phyloP scores from a whole-genome alignment of 2,888 invertebrate species.

The Acanthacorydalis orientalis region DNA sequence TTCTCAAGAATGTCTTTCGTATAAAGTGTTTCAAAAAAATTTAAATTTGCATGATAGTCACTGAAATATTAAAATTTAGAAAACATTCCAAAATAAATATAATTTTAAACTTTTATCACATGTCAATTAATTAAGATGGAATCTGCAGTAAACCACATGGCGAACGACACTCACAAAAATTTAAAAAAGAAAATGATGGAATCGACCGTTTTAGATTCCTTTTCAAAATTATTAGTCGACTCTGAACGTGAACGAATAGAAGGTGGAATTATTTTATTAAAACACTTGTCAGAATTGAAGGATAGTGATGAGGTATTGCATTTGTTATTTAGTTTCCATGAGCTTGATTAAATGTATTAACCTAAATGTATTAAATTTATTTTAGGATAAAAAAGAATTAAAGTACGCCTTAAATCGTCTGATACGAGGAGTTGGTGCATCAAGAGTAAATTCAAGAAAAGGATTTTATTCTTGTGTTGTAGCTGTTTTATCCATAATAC shows the following conservation, averaged over 20 bases:
- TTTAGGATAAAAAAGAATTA: constrained; percentile 42
- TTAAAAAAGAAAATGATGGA: constrained; percentile 17
- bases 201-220: constrained; percentile 27
- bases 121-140: constrained; percentile 8
- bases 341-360: constrained; percentile 10
- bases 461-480: constrained; percentile 55
- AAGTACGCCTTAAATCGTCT: constrained; percentile 50
- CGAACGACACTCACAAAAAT: constrained; percentile 10
- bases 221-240: constrained; percentile 24
- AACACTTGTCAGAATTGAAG: constrained; percentile 22
- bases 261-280: constrained; percentile 24
- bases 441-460: constrained; percentile 40
- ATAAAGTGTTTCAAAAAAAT: neutral
- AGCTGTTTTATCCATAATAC: constrained; percentile 32
- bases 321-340: constrained; percentile 4
- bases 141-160: constrained; percentile 9
- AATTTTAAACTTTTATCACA: constrained; percentile 3
- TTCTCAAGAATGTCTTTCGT: neutral
- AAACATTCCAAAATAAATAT: neutral
- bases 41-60: neutral
- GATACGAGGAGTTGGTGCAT: constrained; percentile 54
- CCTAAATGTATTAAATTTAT: constrained; percentile 11
- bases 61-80: neutral
- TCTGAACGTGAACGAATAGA: constrained; percentile 24
- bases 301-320: constrained; percentile 23